Percentiles rank a stretch among this genome's conserved stretches.
phyloP scores from a whole-genome alignment of 1,140 invertebrate species.

The Coptotermes formosanus region DNA sequence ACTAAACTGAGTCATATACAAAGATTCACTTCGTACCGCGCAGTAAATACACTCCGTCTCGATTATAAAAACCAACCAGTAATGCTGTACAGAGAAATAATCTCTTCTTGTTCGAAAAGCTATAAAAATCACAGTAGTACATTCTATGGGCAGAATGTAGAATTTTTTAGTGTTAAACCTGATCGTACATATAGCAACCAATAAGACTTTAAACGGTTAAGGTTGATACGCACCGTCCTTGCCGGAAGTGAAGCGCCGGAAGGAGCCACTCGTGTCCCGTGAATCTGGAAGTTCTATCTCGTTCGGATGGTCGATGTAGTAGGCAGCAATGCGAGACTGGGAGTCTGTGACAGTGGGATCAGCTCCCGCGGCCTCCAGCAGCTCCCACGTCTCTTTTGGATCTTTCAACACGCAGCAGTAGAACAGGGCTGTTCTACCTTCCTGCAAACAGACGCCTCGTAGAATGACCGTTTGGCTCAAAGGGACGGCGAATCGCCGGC shows the following conservation, averaged over 20 bases:
- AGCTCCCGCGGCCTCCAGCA: constrained; percentile 65
- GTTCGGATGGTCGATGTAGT: constrained; percentile 63
- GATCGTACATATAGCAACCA: no score
- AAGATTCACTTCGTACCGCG: no score
- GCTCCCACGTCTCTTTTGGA: constrained; percentile 60
- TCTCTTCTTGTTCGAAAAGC: no score
- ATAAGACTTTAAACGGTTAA: not conserved
- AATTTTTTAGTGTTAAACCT: no score
- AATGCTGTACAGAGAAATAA: no score
- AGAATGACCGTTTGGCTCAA: not conserved
- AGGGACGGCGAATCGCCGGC: no score
- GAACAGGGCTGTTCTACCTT: constrained; percentile 77
- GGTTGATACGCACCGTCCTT: constrained; percentile 20
- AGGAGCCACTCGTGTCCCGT: constrained; percentile 43
- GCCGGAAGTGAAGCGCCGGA: constrained; percentile 29
- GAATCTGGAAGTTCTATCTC: constrained; percentile 60
- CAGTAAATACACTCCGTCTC: no score
- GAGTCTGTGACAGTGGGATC: constrained; percentile 64
- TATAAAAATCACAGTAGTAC: no score
- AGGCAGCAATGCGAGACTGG: constrained; percentile 64
- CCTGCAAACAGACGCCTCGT: constrained; percentile 47
- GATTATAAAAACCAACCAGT: no score
- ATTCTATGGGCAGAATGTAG: no score
- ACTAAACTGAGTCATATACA: no score
- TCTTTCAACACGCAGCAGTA: constrained; percentile 71